Evolutionary conservation across 2,888 invertebrate genomes (phyloP), one percentile per base, ranked within the genome.

Genomic region (Stenoptilia bipunctidactyla): DNA sequence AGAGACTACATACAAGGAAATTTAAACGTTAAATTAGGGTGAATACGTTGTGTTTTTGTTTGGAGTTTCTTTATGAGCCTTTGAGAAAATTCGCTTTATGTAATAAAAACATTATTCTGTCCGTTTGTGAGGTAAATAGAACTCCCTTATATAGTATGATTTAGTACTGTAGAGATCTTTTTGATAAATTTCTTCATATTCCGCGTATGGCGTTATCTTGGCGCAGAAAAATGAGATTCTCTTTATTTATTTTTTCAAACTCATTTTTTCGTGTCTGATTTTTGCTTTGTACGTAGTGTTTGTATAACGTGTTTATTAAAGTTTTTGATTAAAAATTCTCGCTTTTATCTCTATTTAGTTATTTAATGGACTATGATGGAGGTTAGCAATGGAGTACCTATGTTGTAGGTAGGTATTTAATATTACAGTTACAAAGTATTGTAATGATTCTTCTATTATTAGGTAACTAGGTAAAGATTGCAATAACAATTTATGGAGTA

Each of bases 81-180:
- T 66, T 59, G 77, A 83, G 82, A 80, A 79, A 76, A 73, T 67
- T 70, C 76, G 74, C 66, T 73, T 77, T 79, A 80, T 82, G 80
- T 82, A 82, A 82, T 77, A 75, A 79, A 80, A 82, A 82, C 80
- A 79, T 82, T 82, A 79, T 83, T 82, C 79, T 75, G 75, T 71
- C 70, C 77, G 80, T 79, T 77, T 74, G 70, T 62, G 69, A 74
- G 33, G 80, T 82, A 82, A 77, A 80, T 75, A 76, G 65, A 73
- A 65, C 68, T 66, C 82, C 80, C 80, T 72, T 82, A 77, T 79
- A 56, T 80, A 72, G 73, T 51, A 66, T 82, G 83, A 83, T 83
- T 83, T 82, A 82, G 79, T 80, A 76, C 75, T 62, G 73, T 64
- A 61, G 74, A 82, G 82, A 82, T 82, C 68, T 76, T 76, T 76